Percentiles rank a stretch among this genome's conserved stretches.
Evolutionary conservation across 2,888 invertebrate genomes (phyloP).

Genomic region (Agrochola lychnidis): DNA sequence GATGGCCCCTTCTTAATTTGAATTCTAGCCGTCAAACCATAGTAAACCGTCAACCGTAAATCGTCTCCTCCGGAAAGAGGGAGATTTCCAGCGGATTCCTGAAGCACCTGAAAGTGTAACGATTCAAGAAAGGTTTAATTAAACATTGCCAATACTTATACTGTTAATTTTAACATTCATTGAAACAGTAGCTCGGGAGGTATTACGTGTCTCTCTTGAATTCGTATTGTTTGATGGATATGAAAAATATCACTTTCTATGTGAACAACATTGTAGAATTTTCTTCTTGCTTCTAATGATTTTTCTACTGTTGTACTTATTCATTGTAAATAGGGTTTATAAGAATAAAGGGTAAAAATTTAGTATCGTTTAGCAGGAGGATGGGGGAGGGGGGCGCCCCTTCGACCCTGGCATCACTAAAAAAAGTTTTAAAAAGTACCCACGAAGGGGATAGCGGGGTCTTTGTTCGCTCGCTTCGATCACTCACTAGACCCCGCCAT

Average conservation of each 20-base stretch:
- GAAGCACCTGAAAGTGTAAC: constrained; percentile 63
- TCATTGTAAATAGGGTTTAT: not conserved
- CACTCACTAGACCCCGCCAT: no score
- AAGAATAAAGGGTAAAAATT: not conserved
- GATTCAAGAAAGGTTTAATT: constrained; percentile 74
- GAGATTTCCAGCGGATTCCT: constrained; percentile 52
- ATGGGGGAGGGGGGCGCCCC: no score
- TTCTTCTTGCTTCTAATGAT: not conserved
- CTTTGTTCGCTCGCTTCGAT: no score
- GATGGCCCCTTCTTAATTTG: constrained; percentile 49
- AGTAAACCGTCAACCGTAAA: constrained; percentile 45
- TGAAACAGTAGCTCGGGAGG: constrained; percentile 65
- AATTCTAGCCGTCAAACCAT: constrained; percentile 55
- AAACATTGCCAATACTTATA: constrained; percentile 75
- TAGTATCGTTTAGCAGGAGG: no score
- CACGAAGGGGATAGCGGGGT: no score
- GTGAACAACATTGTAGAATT: not conserved
- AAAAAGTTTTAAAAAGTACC: no score
- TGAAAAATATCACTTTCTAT: not conserved
- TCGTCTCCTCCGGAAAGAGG: constrained; percentile 18
- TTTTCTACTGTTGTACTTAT: not conserved
- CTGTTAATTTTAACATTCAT: constrained; percentile 81
- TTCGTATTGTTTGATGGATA: constrained; percentile 9
- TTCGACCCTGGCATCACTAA: no score
- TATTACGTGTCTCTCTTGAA: constrained; percentile 63